Evolutionary conservation across 2,797 vertebrate species (phyloP).

Genomic region (Hippoglossus hippoglossus): DNA sequence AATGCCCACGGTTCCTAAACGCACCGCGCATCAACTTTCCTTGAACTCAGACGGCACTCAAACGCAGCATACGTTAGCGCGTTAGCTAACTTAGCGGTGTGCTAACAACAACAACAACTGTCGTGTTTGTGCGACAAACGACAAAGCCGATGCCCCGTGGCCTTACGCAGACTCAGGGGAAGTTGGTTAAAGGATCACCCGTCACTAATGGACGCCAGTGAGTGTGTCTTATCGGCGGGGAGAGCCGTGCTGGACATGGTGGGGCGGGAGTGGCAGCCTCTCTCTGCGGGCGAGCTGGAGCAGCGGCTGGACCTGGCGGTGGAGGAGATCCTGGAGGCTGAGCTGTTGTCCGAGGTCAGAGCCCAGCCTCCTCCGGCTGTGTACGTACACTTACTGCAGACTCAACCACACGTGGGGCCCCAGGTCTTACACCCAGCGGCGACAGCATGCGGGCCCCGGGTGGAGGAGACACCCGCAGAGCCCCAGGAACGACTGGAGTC

Average conservation of each 20-base stretch:
- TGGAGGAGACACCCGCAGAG: conserved; percentile 14
- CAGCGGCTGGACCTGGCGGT: conserved; percentile 84
- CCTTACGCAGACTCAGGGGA: background rate
- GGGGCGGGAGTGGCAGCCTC: conserved; percentile 85
- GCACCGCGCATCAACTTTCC: background rate
- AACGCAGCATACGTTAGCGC: conserved; percentile 43
- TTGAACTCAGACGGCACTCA: background rate
- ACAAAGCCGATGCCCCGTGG: too few relatives aligned
- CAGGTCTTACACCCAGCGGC: background rate
- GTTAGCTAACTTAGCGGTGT: conserved; percentile 28
- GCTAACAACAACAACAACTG: background rate
- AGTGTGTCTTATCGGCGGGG: conserved; percentile 71
- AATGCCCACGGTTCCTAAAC: background rate
- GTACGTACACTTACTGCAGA: conserved; percentile 30
- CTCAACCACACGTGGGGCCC: background rate
- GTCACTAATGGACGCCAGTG: conserved; percentile 41
- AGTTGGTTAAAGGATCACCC: background rate
- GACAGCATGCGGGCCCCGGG: background rate
- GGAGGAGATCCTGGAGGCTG: conserved; percentile 81
- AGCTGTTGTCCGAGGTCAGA: conserved; percentile 64
- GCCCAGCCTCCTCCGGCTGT: conserved; percentile 26
- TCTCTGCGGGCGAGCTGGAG: conserved; percentile 82
- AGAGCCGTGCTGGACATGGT: conserved; percentile 80
- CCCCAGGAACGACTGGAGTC: conserved; percentile 4
- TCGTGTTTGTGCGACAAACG: background rate